Base-by-base conservation (phyloP, 2,888 invertebrate genomes). In the Oscheius sp. region DNA sequence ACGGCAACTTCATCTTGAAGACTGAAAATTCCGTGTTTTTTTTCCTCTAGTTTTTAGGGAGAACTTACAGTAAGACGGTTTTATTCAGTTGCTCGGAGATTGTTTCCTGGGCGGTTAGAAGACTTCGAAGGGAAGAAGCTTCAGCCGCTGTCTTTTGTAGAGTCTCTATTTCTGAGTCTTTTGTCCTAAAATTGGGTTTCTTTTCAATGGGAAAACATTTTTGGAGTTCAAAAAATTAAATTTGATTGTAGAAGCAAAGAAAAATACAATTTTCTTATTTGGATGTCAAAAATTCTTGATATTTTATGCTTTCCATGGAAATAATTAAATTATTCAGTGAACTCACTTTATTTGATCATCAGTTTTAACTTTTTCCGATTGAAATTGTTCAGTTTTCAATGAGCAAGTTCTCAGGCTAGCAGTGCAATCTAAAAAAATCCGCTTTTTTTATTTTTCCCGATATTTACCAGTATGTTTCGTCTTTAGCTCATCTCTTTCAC, bases 1-100 rank as follows among this genome's bases (percentile, higher is more conserved):
- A 59, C 71, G 25, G 27, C 52, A 0, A 71, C 6, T 35, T 71
- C 71, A 35, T 71, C 53, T 53, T 71, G 49, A 23, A 71, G 71
- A 12, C 69, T 69, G 23, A 43, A 69, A 66, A n/a, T n/a, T n/a
- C n/a, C n/a, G n/a, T 21, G 16, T 59, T 18, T n/a, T 41, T 29
- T 29, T 27, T 59, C 6, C 13, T 59, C 13, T 13, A 2, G 59
- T 18, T 5, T 6, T 56, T 18, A n/a, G 12, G 18, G 23, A 21
- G 21, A 58, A 69, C 69, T 58, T 18, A 69, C 61, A 63, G 13
- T 0, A 52, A 18, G 27, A 52, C 41, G 18, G 59, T 71, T 27
- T 61, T 23, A 52, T 71, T 71, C 52, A 71, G 35, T 49, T 71
- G 71, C 6, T 29, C 29, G 9, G 63, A 49, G 16, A 71, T 59